phyloP scores from a whole-genome alignment of 2,888 invertebrate species.

The Andrena trimmerana region DNA sequence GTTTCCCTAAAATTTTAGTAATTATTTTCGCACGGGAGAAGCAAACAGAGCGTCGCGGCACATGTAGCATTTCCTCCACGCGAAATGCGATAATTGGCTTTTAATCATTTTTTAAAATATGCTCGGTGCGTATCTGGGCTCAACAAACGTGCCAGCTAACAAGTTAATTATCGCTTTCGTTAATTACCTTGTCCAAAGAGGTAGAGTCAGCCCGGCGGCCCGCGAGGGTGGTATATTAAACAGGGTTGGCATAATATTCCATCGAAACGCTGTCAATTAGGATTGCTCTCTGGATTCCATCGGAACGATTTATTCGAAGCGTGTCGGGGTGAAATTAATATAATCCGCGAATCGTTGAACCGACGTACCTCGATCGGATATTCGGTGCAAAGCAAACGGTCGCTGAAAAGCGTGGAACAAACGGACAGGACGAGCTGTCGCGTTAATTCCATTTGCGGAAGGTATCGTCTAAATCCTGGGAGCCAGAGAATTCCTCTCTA shows the following conservation, averaged over 20 bases:
- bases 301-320: neutral
- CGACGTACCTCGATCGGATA: neutral
- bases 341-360: constrained; percentile 10
- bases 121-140: neutral
- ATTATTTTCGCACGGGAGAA: neutral
- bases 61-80: neutral
- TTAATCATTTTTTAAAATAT: neutral
- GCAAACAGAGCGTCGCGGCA: neutral
- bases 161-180: constrained; percentile 1
- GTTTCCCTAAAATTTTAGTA: neutral
- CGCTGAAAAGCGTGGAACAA: neutral
- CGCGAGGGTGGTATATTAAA: neutral
- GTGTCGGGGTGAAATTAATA: constrained; percentile 15
- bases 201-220: neutral
- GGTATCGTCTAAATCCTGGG: neutral
- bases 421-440: constrained; percentile 5
- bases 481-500: neutral
- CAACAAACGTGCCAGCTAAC: neutral
- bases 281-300: neutral
- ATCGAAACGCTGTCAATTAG: constrained; percentile 23
- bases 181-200: neutral
- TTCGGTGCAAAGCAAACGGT: neutral
- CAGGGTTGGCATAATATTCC: neutral
- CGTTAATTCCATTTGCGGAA: neutral
- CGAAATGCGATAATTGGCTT: neutral